Percentiles rank a stretch among this genome's conserved stretches.
Conservation (phyloP, 1,140 invertebrate species). For the Batillaria attramentaria region DNA sequence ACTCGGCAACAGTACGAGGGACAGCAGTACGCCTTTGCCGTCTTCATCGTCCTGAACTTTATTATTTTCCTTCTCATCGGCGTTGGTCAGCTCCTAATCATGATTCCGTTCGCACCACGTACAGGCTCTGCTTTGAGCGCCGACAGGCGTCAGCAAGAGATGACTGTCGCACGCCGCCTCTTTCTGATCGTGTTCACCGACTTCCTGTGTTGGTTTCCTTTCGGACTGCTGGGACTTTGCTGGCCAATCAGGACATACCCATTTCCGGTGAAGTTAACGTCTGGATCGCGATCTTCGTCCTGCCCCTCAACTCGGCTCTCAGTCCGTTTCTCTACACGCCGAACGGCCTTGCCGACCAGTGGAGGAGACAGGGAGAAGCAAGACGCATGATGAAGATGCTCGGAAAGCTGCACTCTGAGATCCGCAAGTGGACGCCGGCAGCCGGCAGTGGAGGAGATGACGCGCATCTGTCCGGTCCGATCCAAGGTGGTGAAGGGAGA, state of each 20-base stretch:
- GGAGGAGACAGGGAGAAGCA: neutral
- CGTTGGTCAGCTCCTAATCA: slow-evolving; percentile 44
- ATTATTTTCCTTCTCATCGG: slow-evolving; percentile 42
- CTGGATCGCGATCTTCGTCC: slow-evolving; percentile 45
- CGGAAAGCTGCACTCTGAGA: slow-evolving; percentile 8
- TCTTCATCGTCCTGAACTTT: slow-evolving; percentile 49
- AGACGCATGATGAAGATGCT: neutral
- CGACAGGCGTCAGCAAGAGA: slow-evolving; percentile 22
- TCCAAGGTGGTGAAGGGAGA: neutral
- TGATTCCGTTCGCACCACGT: slow-evolving; percentile 29
- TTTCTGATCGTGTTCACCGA: slow-evolving; percentile 40
- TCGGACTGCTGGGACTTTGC: slow-evolving; percentile 29
- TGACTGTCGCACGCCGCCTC: slow-evolving; percentile 38
- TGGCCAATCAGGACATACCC: slow-evolving; percentile 34
- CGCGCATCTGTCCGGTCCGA: neutral
- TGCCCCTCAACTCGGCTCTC: slow-evolving; percentile 49
- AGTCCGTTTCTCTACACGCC: slow-evolving; percentile 52
- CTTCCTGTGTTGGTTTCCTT: slow-evolving; percentile 35
- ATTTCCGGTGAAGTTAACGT: slow-evolving; percentile 48
- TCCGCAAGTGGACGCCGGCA: neutral
- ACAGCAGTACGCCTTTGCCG: slow-evolving; percentile 39
- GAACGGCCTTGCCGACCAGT: slow-evolving; percentile 11
- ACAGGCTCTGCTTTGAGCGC: neutral
- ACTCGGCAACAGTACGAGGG: slow-evolving; percentile 29
- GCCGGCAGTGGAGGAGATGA: neutral